Base-by-base conservation (phyloP, 2,888 invertebrate species). In the Microctonus brassicae region DNA sequence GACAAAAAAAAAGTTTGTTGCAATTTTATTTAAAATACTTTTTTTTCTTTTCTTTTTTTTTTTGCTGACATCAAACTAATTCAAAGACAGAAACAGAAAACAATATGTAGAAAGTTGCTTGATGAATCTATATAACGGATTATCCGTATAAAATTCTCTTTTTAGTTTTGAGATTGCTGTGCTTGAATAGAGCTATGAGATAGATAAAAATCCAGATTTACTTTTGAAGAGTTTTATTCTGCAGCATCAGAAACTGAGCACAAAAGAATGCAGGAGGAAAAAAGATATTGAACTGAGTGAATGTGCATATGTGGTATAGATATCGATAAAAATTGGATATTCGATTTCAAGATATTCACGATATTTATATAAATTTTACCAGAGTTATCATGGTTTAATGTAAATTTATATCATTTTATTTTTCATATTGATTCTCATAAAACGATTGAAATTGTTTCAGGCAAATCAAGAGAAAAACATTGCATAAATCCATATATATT, bases 111-210 rank as follows among this genome's bases (percentile, higher is more conserved):
- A 22, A 64, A 53, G 53, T 64, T 24, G 52, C 22, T 64, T 53
- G 53, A 20, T 33, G 22, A 9, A 24, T 55, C 39, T 70, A 33
- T 33, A 33, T 20, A 39, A 39, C 58, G 47, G 52, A 69, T 36
- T 69, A 69, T 61, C 52, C 36, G n/a, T 61, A 24, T 20, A 66
- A 55, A 34, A 42, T n/a, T 60, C 68, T 22, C 13, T 2, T 39
- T n/a, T 13, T 24, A 13, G 58, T 42, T 39, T 39, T 26, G 39
- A 33, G 53, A 53, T 64, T 34, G 64, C 17, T 10, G 13, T n/a
- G 26, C 20, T 39, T 22, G 36, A 20, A 61, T 20, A 20, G 34
- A 55, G 24, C 11, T 2, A 3, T 55, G 24, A 55, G 11, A n/a
- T n/a, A 55, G 58, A 58, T 58, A 17, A 20, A 58, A 58, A 34